Evolutionary conservation across 1,140 invertebrate genomes (phyloP).

Genomic region (Bombus haemorrhoidalis): DNA sequence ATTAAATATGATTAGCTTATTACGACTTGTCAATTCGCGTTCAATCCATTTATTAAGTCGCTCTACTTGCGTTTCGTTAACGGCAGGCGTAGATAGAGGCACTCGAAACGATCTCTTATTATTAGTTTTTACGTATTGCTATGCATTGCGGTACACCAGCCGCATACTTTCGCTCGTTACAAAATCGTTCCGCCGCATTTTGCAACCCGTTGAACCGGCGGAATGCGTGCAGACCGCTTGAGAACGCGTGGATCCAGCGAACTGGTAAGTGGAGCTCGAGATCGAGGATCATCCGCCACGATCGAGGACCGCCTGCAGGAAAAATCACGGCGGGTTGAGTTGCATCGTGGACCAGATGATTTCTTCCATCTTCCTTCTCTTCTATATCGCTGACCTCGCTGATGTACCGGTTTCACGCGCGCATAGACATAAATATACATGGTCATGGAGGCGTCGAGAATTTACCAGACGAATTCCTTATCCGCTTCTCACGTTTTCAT

Average conservation of each 20-base stretch:
- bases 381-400: no score
- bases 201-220: conserved; percentile 19
- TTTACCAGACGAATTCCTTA: not conserved
- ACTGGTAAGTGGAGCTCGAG: not conserved
- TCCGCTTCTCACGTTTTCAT: conserved; percentile 9
- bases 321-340: not conserved
- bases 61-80: conserved; percentile 22
- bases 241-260: not conserved
- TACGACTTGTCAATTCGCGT: conserved; percentile 4
- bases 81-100: not conserved
- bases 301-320: not conserved
- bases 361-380: not conserved
- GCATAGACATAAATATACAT: conserved; percentile 22
- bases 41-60: conserved; percentile 26
- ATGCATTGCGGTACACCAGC: not conserved
- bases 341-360: not conserved
- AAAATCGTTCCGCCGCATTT: conserved; percentile 46
- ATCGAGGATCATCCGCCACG: not conserved
- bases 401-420: not conserved
- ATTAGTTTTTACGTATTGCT: conserved; percentile 22
- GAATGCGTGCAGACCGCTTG: not conserved
- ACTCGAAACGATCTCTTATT: conserved; percentile 26
- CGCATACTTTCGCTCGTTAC: conserved; percentile 56
- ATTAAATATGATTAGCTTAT: conserved; percentile 32
- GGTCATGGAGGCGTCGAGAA: not conserved